Conservation (phyloP, 1,140 invertebrate species). For the Magallana angulata region DNA sequence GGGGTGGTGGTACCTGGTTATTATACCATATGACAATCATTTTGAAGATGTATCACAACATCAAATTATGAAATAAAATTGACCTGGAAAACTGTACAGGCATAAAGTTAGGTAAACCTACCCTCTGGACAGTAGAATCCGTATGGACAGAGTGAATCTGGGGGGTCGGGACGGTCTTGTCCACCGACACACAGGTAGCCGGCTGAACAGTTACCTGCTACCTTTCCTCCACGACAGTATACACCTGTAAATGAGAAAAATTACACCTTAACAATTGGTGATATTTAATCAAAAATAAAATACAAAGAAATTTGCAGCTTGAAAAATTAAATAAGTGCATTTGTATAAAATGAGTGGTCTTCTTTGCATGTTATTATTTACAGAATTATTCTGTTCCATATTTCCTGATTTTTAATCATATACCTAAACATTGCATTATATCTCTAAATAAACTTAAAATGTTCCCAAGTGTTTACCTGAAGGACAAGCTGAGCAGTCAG, state of each 20-base stretch:
- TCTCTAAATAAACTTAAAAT: background rate
- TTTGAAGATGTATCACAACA: no score
- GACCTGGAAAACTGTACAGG: no score
- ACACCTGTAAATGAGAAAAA: conserved; percentile 65
- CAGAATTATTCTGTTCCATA: no score
- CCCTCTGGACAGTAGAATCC: conserved; percentile 76
- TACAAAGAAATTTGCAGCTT: no score
- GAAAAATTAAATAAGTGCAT: no score
- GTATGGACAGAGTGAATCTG: conserved; percentile 71
- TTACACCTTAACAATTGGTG: background rate
- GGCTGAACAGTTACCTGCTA: conserved; percentile 73
- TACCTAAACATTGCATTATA: no score
- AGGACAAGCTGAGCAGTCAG: conserved; percentile 69
- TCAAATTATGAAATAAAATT: no score
- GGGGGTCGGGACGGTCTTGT: conserved; percentile 67
- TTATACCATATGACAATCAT: background rate
- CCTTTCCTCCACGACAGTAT: conserved; percentile 74
- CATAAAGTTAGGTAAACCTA: conserved; percentile 34
- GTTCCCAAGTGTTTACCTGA: conserved; percentile 61
- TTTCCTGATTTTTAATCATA: no score
- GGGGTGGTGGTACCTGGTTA: conserved; percentile 60
- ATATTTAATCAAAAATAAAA: no score
- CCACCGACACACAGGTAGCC: conserved; percentile 71
- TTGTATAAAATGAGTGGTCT: no score
- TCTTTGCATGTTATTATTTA: no score